Evolutionary conservation across 2,113 vertebrate genomes (phyloP).

Genomic region (Serinus canaria): DNA sequence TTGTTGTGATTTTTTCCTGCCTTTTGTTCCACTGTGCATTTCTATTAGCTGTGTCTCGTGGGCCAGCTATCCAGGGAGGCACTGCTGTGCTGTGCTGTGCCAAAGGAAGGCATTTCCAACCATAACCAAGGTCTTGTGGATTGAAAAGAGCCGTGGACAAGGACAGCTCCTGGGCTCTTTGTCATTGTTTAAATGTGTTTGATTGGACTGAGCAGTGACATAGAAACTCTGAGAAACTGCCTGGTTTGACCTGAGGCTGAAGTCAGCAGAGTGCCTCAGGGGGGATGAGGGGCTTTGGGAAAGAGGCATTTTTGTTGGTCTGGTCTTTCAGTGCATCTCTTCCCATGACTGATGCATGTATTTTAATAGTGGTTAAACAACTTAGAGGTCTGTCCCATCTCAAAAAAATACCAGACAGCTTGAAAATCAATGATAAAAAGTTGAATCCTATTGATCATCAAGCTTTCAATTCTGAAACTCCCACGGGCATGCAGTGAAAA

Average conservation of each 20-base stretch:
- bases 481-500: background rate
- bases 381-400: background rate
- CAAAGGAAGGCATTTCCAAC: constrained; percentile 38
- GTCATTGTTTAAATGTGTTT: constrained; percentile 11
- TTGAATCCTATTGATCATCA: background rate
- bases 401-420: background rate
- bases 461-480: background rate
- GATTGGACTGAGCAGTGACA: background rate
- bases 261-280: background rate
- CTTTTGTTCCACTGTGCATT: constrained; percentile 30
- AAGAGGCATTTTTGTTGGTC: background rate
- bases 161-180: background rate
- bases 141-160: background rate
- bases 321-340: background rate
- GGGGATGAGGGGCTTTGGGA: background rate
- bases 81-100: constrained; percentile 11
- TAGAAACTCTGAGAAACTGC: background rate
- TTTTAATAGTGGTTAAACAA: background rate
- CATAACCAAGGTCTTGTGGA: constrained; percentile 32
- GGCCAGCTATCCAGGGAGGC: background rate
- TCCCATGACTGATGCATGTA: background rate
- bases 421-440: background rate
- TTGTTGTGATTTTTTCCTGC: constrained; percentile 28
- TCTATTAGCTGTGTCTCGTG: constrained; percentile 34
- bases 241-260: background rate